Evolutionary conservation across 92 coral and sea anemone genomes (phyloP).

Genomic region (Blastomussa wellsi): DNA sequence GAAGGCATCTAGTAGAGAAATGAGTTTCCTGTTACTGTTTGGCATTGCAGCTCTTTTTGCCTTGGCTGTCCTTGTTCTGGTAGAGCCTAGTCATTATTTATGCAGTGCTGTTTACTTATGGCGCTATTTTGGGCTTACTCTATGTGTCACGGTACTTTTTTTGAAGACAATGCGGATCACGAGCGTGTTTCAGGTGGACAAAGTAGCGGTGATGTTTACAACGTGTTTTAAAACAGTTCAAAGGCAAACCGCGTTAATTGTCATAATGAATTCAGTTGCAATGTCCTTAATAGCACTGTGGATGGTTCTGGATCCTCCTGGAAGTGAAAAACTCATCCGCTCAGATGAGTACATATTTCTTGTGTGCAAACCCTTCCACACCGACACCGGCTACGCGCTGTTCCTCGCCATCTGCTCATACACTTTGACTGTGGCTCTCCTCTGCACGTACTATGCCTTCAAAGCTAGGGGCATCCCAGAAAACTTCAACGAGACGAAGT

Average conservation of each 20-base stretch:
- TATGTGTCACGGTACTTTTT: constrained; percentile 45
- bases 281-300: constrained; percentile 44
- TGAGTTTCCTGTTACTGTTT: constrained; percentile 43
- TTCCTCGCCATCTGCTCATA: constrained; percentile 50
- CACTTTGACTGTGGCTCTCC: constrained; percentile 49
- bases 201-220: constrained; percentile 30
- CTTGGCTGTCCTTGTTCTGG: constrained; percentile 37
- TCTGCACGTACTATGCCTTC: constrained; percentile 71
- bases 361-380: constrained; percentile 53
- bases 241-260: constrained; percentile 29
- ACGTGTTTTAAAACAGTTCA: constrained; percentile 26
- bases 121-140: constrained; percentile 40
- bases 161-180: constrained; percentile 60
- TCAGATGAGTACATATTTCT: constrained; percentile 57
- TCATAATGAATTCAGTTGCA: constrained; percentile 19
- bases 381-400: constrained; percentile 40
- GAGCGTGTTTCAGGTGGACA: constrained; percentile 52
- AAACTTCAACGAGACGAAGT: constrained; percentile 74
- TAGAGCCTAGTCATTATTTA: constrained; percentile 26
- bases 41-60: constrained; percentile 32
- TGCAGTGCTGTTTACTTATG: constrained; percentile 28
- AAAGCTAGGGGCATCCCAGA: constrained; percentile 72
- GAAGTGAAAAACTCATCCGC: constrained; percentile 37
- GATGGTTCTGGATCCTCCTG: constrained; percentile 68
- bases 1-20: constrained; percentile 55